phyloP scores from a whole-genome alignment of 2,888 invertebrate genomes.

The Ectemnius cavifrons region DNA sequence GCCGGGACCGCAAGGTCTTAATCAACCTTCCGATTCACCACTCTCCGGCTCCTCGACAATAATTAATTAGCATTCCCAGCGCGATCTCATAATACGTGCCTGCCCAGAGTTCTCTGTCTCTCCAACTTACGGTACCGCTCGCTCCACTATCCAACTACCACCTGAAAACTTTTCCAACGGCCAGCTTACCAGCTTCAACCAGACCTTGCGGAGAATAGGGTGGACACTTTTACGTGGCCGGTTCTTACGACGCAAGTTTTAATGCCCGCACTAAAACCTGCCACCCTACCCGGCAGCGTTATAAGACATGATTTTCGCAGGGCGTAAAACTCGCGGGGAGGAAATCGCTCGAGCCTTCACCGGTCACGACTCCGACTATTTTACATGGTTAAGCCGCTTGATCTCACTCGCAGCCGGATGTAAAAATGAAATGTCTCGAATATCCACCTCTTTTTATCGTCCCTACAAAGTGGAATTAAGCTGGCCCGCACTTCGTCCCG shows the following conservation, averaged over 20 bases:
- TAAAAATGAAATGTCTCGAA: constrained; percentile 5
- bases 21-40: neutral
- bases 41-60: neutral
- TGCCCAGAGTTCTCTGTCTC: no score
- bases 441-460: neutral
- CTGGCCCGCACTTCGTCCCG: neutral
- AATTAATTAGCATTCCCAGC: neutral
- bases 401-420: neutral
- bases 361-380: neutral
- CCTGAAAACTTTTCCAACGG: no score
- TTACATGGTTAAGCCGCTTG: constrained; percentile 1
- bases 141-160: no score
- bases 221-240: constrained; percentile 32
- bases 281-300: constrained; percentile 5
- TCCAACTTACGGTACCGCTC: no score
- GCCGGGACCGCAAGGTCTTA: constrained; percentile 1
- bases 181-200: no score
- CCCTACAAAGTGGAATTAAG: neutral
- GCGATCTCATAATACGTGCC: neutral
- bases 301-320: constrained; percentile 21
- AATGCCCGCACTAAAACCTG: constrained; percentile 37
- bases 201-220: no score
- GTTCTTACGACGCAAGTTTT: constrained; percentile 42
- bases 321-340: neutral
- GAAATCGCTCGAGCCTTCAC: neutral